Evolutionary conservation across 37 sponge, comb jelly and placozoan species (phyloP).

Genomic region (Beroe ovata): DNA sequence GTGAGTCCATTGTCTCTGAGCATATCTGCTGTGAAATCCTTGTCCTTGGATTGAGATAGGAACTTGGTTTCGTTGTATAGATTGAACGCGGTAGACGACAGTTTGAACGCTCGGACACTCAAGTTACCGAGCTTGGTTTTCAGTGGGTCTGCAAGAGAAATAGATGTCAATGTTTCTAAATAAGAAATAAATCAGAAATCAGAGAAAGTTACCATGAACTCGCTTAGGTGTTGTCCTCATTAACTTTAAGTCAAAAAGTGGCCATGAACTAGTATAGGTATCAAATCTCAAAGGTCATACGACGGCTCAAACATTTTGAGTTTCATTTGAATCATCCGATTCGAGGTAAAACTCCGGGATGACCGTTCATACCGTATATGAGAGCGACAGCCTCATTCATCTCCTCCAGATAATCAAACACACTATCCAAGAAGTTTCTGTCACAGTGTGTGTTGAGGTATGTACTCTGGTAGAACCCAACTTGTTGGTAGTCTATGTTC

Average conservation of each 20-base stretch:
- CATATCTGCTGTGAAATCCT: slow-evolving; percentile 44
- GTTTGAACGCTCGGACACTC: slow-evolving; percentile 45
- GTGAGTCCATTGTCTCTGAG: slow-evolving; percentile 1
- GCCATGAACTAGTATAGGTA: too few relatives aligned
- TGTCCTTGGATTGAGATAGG: too few relatives aligned
- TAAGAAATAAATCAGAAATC: too few relatives aligned
- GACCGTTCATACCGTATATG: slow-evolving; percentile 14
- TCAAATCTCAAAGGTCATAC: too few relatives aligned
- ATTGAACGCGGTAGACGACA: slow-evolving; percentile 9
- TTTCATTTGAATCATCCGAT: too few relatives aligned
- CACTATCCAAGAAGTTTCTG: slow-evolving; percentile 41
- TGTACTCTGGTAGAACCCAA: slow-evolving; percentile 38
- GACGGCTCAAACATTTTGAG: too few relatives aligned
- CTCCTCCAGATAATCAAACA: slow-evolving; percentile 47
- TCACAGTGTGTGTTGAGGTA: slow-evolving; percentile 60
- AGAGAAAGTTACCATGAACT: too few relatives aligned
- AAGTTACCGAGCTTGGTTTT: slow-evolving; percentile 28
- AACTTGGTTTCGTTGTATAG: slow-evolving; percentile 29
- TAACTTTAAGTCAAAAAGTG: too few relatives aligned
- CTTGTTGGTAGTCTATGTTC: slow-evolving; percentile 54
- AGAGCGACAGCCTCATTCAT: slow-evolving; percentile 37
- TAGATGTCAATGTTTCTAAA: too few relatives aligned
- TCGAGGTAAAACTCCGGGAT: too few relatives aligned
- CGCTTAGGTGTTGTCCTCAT: too few relatives aligned
- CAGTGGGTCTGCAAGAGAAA: slow-evolving; percentile 39